A percentile compares a stretch with the other conserved stretches of the same genome.
Conservation (phyloP, 1,140 invertebrate species). For the Campoletis sonorensis region DNA sequence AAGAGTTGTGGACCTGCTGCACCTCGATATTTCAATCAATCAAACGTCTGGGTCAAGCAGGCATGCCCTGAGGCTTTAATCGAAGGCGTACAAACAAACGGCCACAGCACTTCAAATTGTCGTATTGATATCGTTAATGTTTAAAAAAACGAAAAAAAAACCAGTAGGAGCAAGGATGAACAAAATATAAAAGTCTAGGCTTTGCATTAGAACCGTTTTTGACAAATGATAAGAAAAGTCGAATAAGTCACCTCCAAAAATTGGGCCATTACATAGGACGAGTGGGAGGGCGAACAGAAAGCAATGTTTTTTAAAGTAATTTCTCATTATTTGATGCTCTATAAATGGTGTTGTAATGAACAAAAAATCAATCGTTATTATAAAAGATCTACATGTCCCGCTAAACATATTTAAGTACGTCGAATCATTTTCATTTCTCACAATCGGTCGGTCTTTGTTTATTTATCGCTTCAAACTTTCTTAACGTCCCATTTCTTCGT, state of each 20-base stretch:
- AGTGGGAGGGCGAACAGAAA: too few species aligned
- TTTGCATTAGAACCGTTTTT: too few species aligned
- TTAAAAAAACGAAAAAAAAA: too few species aligned
- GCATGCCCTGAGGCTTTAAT: neutral
- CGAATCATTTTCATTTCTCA: neutral
- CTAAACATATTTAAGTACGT: neutral
- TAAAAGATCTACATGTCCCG: neutral
- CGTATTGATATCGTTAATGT: conserved; percentile 4
- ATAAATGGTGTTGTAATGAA: too few species aligned
- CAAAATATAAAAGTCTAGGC: too few species aligned
- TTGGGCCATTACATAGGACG: too few species aligned
- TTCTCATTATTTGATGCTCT: too few species aligned
- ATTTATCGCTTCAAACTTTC: neutral
- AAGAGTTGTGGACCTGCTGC: neutral
- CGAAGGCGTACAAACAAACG: neutral
- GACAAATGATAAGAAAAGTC: too few species aligned
- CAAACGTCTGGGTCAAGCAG: conserved; percentile 18
- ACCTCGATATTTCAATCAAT: neutral
- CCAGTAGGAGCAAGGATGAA: too few species aligned
- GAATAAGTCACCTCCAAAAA: too few species aligned
- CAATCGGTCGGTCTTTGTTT: neutral
- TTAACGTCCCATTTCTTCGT: conserved; percentile 16
- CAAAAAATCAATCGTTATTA: too few species aligned
- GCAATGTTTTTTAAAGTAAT: too few species aligned
- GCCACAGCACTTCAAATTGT: neutral